These are phyloP conservation scores for Neodiprion lecontei DNA, from an alignment of 1,140 invertebrate species.

Conservation along the genomic window DNA sequence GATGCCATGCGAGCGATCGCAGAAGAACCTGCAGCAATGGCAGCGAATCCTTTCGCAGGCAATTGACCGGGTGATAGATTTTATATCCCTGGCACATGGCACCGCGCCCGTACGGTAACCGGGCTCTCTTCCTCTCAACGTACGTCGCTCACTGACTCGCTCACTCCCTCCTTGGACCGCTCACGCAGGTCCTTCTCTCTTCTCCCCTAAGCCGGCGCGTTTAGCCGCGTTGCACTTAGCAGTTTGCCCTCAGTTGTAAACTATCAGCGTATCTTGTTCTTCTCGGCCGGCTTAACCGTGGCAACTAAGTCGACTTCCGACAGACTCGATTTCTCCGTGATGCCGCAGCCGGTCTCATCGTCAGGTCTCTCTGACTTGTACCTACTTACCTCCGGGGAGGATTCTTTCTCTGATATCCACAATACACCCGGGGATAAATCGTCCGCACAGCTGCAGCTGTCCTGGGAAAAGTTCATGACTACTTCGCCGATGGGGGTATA, in stretches of 20 bases:
- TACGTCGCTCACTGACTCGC: background rate
- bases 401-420: constrained; percentile 2
- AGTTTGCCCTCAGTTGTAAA: constrained; percentile 5
- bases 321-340: background rate
- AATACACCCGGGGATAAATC: background rate
- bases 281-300: background rate
- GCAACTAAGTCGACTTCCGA: background rate
- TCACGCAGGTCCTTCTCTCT: too few species aligned
- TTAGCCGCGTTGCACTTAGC: background rate
- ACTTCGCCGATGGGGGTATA: background rate
- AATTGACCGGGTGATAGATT: background rate
- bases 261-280: background rate
- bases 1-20: background rate
- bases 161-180: background rate
- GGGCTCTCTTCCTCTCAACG: background rate
- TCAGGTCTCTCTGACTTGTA: background rate
- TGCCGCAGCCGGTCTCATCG: background rate
- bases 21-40: too few species aligned
- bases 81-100: background rate
- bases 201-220: background rate
- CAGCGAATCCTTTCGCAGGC: background rate
- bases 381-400: background rate
- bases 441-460: too few species aligned
- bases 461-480: too few species aligned
- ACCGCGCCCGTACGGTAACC: background rate